These are phyloP conservation scores for Artibeus lituratus DNA, from an alignment of 2,797 vertebrate genomes.

Conservation along the genomic window DNA sequence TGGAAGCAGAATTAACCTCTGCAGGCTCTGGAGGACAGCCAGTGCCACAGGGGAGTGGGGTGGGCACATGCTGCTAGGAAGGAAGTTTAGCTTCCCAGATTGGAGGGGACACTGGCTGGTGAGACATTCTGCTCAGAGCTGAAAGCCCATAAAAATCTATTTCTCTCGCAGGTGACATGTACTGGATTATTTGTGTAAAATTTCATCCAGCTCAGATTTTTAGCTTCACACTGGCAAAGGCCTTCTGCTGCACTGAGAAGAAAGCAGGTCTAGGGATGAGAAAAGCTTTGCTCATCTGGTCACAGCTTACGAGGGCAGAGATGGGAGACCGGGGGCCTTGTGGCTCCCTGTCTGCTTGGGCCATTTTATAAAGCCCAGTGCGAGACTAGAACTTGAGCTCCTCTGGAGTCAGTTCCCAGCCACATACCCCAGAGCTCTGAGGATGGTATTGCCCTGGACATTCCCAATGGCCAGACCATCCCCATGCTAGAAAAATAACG, in stretches of 20 bases:
- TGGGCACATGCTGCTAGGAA: fast-evolving
- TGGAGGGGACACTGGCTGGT: background rate
- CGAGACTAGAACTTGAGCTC: background rate
- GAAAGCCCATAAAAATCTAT: background rate
- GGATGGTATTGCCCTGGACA: background rate
- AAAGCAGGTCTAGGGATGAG: background rate
- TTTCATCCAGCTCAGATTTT: background rate
- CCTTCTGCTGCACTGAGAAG: background rate
- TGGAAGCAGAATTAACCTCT: background rate
- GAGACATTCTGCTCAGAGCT: background rate
- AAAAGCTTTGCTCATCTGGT: background rate
- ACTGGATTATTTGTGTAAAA: background rate
- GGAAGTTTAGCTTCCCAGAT: background rate
- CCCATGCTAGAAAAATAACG: background rate
- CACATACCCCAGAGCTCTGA: background rate
- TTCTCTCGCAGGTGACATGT: background rate
- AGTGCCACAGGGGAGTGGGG: background rate
- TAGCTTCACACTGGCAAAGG: background rate
- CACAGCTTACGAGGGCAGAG: background rate
- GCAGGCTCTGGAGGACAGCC: background rate
- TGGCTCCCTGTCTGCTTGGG: background rate
- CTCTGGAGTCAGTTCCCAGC: background rate
- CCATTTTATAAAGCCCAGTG: background rate
- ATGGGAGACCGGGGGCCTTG: background rate
- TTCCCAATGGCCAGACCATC: background rate